Conservation (phyloP, 2,113 vertebrate species). For the Donacobius atricapilla region DNA sequence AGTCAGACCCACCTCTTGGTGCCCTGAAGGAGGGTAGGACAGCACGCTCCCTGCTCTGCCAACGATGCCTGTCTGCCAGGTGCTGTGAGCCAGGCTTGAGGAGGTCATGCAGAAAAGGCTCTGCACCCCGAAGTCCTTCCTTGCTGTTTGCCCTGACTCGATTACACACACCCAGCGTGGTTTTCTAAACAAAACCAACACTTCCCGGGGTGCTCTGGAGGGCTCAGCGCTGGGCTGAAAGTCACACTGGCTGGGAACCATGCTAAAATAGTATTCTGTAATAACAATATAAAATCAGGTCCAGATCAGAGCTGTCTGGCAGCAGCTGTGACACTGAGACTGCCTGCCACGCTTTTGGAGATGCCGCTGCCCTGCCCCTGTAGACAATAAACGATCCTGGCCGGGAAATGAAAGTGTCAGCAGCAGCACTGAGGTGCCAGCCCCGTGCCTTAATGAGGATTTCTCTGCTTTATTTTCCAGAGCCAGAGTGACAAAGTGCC, state of each 20-base stretch:
- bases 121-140: neutral
- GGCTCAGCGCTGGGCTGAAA: neutral
- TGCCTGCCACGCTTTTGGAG: neutral
- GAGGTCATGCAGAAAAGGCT: neutral
- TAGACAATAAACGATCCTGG: fast-evolving
- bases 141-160: fast-evolving
- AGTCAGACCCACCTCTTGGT: neutral
- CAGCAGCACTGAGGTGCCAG: too few species aligned
- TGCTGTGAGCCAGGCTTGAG: neutral
- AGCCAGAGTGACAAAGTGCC: neutral
- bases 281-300: neutral
- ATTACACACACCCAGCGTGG: fast-evolving
- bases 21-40: neutral
- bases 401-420: neutral
- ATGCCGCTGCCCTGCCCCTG: neutral
- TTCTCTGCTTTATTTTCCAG: neutral
- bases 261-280: fast-evolving
- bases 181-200: neutral
- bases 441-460: fast-evolving
- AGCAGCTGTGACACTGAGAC: neutral
- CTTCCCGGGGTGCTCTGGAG: neutral
- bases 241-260: neutral
- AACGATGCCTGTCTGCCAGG: neutral
- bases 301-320: neutral
- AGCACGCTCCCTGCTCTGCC: fast-evolving